Evolutionary conservation across 2,113 vertebrate genomes (phyloP).

Genomic region (Triplophysa rosa): DNA sequence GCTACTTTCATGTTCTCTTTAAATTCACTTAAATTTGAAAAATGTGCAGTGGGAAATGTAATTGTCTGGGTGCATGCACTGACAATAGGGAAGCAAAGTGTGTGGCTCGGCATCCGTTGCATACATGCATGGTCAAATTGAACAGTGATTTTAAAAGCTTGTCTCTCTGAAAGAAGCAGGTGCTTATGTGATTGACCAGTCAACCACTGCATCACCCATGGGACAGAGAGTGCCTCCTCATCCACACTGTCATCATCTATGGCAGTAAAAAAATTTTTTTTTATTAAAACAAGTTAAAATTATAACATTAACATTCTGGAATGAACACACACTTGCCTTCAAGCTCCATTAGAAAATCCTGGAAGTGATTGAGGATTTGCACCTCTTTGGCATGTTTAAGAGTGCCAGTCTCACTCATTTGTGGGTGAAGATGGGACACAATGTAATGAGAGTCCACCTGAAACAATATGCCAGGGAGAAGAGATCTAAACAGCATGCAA

Average conservation of each 20-base stretch:
- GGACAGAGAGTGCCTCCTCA: constrained; percentile 11
- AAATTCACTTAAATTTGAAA: neutral
- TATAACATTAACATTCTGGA: neutral
- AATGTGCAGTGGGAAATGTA: constrained; percentile 31
- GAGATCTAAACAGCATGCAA: no score
- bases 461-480: neutral
- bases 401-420: constrained; percentile 9
- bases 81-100: constrained; percentile 25
- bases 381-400: neutral
- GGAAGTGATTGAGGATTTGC: neutral
- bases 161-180: constrained; percentile 24
- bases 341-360: constrained; percentile 3
- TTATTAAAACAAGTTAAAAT: neutral
- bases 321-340: neutral
- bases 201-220: constrained; percentile 16
- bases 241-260: neutral
- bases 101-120: constrained; percentile 26
- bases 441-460: constrained; percentile 16
- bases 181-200: constrained; percentile 10
- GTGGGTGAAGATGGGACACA: neutral
- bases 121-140: constrained; percentile 7
- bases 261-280: neutral
- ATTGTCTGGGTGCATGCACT: constrained; percentile 34
- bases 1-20: constrained; percentile 4
- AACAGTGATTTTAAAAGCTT: constrained; percentile 27